phyloP scores from a whole-genome alignment of 2,888 invertebrate genomes.

The Erebia epiphron region DNA sequence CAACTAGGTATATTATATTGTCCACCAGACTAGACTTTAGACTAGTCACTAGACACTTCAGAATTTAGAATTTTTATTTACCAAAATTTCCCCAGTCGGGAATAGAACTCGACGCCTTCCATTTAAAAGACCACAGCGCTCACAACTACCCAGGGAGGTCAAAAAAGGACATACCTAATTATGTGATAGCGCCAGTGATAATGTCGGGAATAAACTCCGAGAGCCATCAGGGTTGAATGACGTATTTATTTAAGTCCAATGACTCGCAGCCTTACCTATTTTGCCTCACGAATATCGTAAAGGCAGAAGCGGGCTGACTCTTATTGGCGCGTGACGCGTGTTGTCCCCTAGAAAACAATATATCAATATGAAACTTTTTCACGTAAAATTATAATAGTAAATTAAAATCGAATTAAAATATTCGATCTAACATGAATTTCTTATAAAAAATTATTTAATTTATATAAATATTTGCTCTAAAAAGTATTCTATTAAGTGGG shows the following conservation, averaged over 20 bases:
- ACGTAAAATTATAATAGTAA: background rate
- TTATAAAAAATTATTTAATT: background rate
- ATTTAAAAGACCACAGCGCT: too few relatives aligned
- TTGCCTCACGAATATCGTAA: constrained; percentile 37
- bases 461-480: background rate
- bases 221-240: constrained; percentile 12
- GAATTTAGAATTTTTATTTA: too few relatives aligned
- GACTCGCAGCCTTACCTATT: constrained; percentile 32
- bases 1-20: too few relatives aligned
- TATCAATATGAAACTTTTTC: background rate
- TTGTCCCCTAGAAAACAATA: constrained; percentile 25
- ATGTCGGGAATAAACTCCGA: background rate
- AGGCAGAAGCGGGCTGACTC: constrained; percentile 47
- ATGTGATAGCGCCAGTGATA: background rate
- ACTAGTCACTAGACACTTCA: too few relatives aligned
- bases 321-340: constrained; percentile 54
- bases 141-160: too few relatives aligned
- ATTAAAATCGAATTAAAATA: background rate
- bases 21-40: too few relatives aligned
- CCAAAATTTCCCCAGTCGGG: too few relatives aligned
- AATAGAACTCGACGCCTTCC: too few relatives aligned
- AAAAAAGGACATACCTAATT: too few relatives aligned
- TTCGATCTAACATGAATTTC: background rate
- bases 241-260: constrained; percentile 27
- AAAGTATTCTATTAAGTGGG: background rate